A percentile compares a stretch with the other conserved stretches of the same genome.
phyloP scores from a whole-genome alignment of 2,797 vertebrate species.

The Columba guinea region DNA sequence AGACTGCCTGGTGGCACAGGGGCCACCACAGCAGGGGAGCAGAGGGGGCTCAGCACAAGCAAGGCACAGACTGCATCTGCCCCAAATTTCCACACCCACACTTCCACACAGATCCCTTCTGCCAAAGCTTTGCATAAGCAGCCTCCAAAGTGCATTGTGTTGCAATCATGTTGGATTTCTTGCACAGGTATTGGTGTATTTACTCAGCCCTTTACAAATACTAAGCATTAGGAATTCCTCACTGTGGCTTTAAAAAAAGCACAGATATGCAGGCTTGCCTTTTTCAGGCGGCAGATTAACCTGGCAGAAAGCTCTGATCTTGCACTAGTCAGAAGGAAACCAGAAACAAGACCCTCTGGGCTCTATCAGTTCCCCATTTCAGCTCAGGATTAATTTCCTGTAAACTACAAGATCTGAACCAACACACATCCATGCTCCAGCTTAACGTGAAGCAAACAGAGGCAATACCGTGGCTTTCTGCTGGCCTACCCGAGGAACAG shows the following conservation, averaged over 20 bases:
- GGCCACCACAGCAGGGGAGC: not conserved
- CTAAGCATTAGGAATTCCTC: not conserved
- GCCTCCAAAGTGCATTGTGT: accelerated
- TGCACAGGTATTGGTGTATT: not conserved
- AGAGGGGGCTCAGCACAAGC: not conserved
- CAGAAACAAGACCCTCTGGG: not conserved
- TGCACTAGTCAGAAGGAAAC: not conserved
- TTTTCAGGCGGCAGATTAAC: not conserved
- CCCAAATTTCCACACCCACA: not conserved
- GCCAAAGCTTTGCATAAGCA: not conserved
- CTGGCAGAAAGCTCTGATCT: not conserved
- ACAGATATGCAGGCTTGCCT: not conserved
- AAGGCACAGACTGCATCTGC: not conserved
- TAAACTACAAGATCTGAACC: not conserved
- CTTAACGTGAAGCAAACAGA: not conserved
- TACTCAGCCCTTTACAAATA: not conserved
- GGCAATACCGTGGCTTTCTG: not conserved
- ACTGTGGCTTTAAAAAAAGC: not conserved
- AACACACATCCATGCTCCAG: not conserved
- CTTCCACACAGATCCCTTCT: not conserved
- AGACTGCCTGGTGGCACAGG: not conserved
- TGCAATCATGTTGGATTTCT: accelerated
- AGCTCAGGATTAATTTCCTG: not conserved
- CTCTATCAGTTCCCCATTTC: not conserved
- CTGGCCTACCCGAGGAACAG: not conserved